Evolutionary conservation across 2,113 vertebrate species (phyloP).

Genomic region (Acrocephalus arundinaceus): DNA sequence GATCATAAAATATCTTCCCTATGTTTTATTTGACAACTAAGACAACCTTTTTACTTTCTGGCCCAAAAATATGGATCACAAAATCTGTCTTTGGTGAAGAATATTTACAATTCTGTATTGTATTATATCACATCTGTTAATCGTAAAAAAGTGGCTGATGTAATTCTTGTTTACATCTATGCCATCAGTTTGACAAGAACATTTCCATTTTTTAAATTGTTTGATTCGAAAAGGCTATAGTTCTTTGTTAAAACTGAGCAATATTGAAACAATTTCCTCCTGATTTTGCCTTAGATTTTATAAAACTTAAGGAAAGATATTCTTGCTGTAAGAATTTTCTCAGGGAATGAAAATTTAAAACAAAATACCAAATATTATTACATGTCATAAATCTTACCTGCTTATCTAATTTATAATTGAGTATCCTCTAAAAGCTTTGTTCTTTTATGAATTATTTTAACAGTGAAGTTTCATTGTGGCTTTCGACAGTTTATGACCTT

Average conservation of each 20-base stretch:
- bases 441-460: slow-evolving; percentile 47
- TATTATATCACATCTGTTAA: slow-evolving; percentile 27
- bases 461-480: not conserved
- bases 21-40: not conserved
- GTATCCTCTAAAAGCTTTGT: slow-evolving; percentile 33
- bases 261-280: slow-evolving; percentile 25
- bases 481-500: slow-evolving; percentile 48
- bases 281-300: not conserved
- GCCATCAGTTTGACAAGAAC: slow-evolving; percentile 16
- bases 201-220: not conserved
- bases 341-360: slow-evolving; percentile 44
- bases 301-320: slow-evolving; percentile 45
- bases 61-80: not conserved
- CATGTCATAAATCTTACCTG: not conserved
- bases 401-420: slow-evolving; percentile 57
- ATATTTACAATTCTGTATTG: not conserved
- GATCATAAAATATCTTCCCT: not conserved
- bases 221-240: slow-evolving; percentile 26
- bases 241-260: not conserved
- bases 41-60: not conserved
- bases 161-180: slow-evolving; percentile 18
- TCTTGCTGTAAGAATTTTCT: slow-evolving; percentile 12
- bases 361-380: slow-evolving; percentile 14
- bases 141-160: not conserved
- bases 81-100: slow-evolving; percentile 16